Evolutionary conservation across 2,888 invertebrate species (phyloP), one percentile per base, ranked within the genome.

Genomic region (Hipparchia sbordonii): DNA sequence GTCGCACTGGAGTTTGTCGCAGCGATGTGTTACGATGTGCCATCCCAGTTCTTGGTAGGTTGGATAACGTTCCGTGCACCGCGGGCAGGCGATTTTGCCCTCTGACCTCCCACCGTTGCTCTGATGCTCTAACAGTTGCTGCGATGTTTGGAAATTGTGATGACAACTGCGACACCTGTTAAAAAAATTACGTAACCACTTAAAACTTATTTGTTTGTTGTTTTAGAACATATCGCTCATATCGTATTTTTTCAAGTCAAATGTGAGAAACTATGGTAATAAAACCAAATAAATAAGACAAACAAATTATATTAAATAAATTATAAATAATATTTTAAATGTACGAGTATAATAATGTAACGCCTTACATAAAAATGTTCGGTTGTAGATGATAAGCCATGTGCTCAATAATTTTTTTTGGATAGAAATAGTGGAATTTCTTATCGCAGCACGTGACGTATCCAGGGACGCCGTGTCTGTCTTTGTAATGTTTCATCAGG

Each of bases 381-480:
- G 90, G 87, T 78, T 93, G 93, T 48, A 93, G 84, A 76, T 93
- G 93, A 76, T 82, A 93, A 4, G 93, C 93, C 93, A 93, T 93
- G 76, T 93, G 93, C 78, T 93, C 93, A 63, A 93, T 92, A 67
- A 93, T 92, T 80, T 89, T 93, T 79, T 91, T 93, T 0, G 93
- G 93, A 78, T 91, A 92, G 77, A 93, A 93, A 75, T 92, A 93
- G 77, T 93, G 93, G 79, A 92, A 92, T 76, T 93, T 93, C 81
- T 92, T 93, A 1, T 92, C 88, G 74, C 93, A 93, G 76, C 93
- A 93, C 5, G 91, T 87, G 2, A 93, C 91, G 74, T 93, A 93
- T 62, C 93, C 93, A 0, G 93, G 93, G 7, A 93, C 93, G 0
- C 93, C 93, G 73, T 93, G 93, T 71, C 92, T 84, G 2, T 93